Evolutionary conservation across 2,113 vertebrate species (phyloP).

Genomic region (Pachycephala philippinensis): DNA sequence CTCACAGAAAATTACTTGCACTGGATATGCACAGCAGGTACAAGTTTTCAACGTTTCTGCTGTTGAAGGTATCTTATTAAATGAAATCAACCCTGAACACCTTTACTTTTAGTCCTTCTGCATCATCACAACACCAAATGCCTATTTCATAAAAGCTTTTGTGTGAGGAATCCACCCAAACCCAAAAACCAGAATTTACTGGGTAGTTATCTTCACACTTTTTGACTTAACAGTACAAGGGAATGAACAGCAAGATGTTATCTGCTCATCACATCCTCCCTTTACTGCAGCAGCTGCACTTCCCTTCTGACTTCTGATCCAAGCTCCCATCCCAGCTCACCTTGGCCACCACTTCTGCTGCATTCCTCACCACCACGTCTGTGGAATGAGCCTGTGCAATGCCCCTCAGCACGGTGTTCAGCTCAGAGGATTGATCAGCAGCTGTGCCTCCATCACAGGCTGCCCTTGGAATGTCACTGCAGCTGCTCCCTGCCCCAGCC

Average conservation of each 20-base stretch:
- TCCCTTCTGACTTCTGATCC: neutral
- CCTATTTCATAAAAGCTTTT: neutral
- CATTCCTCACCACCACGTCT: neutral
- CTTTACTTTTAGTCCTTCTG: neutral
- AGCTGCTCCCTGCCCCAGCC: neutral
- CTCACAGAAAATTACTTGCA: neutral
- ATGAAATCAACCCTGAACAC: neutral
- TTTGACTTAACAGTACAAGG: neutral
- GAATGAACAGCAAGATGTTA: neutral
- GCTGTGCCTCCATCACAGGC: fast-evolving
- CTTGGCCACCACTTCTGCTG: neutral
- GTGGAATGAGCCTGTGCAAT: neutral
- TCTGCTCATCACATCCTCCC: neutral
- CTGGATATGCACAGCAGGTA: neutral
- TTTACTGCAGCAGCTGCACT: neutral
- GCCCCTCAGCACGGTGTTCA: neutral
- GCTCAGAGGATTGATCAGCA: fast-evolving
- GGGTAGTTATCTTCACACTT: neutral
- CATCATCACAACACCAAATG: neutral
- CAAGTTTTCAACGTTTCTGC: neutral
- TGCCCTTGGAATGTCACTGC: neutral
- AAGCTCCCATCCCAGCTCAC: slow-evolving; percentile 2
- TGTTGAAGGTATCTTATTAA: neutral
- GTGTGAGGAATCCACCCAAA: neutral
- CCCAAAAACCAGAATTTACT: neutral